A percentile compares a stretch with the other conserved stretches of the same genome.
Conservation (phyloP, 2,113 vertebrate genomes). For the Rhinopithecus roxellana region DNA sequence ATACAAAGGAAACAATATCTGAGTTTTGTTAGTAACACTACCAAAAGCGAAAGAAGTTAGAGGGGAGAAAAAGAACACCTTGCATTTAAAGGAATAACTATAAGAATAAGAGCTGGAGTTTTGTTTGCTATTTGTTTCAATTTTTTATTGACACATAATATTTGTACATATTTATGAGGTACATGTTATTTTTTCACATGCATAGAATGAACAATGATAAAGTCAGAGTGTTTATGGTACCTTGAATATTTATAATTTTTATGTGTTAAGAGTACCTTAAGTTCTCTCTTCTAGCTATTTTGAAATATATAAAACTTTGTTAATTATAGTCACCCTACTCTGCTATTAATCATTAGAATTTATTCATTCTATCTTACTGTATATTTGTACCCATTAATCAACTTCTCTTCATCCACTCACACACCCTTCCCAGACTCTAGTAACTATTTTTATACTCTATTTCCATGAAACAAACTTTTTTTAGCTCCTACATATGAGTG, state of each 20-base stretch:
- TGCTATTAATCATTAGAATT: background rate
- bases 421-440: background rate
- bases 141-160: background rate
- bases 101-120: background rate
- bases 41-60: background rate
- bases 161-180: background rate
- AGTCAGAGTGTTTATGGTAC: background rate
- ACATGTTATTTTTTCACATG: background rate
- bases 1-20: background rate
- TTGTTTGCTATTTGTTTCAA: background rate
- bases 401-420: background rate
- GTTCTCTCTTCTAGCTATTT: background rate
- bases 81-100: background rate
- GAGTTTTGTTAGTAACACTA: background rate
- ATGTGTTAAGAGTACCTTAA: background rate
- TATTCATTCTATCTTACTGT: background rate
- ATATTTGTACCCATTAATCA: background rate
- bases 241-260: background rate
- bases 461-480: background rate
- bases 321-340: background rate
- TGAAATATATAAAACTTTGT: background rate
- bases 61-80: background rate
- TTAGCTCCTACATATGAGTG: background rate
- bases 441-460: background rate
- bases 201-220: background rate